These are phyloP conservation scores for Lonchura striata DNA, from an alignment of 2,113 vertebrate species.

Conservation along the genomic window DNA sequence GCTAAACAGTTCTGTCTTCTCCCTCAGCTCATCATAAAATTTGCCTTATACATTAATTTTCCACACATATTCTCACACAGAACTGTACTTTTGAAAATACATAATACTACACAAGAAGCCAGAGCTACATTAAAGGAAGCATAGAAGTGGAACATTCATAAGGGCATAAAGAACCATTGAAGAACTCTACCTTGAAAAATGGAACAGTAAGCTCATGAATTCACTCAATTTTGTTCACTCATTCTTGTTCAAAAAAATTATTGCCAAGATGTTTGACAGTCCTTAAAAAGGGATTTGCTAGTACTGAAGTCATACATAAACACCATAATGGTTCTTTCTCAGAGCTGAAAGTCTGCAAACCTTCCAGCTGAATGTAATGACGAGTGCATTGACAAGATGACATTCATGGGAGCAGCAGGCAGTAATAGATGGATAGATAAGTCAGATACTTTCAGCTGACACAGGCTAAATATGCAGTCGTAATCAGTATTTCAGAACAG, in stretches of 20 bases:
- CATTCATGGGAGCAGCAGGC: constrained; percentile 51
- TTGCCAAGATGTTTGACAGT: constrained; percentile 27
- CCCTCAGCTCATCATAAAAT: not conserved
- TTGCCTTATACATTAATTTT: not conserved
- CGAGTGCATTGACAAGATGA: constrained; percentile 62
- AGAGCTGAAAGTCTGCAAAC: constrained; percentile 47
- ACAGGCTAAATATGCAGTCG: constrained; percentile 30
- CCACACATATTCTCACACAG: not conserved
- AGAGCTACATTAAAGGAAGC: not conserved
- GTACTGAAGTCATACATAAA: constrained; percentile 35
- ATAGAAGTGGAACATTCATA: not conserved
- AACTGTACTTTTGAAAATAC: not conserved
- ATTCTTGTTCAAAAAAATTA: constrained; percentile 39
- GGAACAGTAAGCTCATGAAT: not conserved
- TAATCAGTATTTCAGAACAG: constrained; percentile 64
- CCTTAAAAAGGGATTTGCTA: constrained; percentile 14
- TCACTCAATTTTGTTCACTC: not conserved
- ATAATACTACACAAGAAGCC: not conserved
- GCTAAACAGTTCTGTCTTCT: not conserved
- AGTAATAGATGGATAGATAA: constrained; percentile 55
- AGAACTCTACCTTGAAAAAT: not conserved
- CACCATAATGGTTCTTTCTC: constrained; percentile 12
- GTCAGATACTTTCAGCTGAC: constrained; percentile 56
- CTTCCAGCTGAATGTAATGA: constrained; percentile 50
- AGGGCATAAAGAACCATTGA: not conserved